Evolutionary conservation across 92 coral and sea anemone genomes (phyloP), one percentile per base, ranked within the genome.

Genomic region (Umimayanthus chanpuru): DNA sequence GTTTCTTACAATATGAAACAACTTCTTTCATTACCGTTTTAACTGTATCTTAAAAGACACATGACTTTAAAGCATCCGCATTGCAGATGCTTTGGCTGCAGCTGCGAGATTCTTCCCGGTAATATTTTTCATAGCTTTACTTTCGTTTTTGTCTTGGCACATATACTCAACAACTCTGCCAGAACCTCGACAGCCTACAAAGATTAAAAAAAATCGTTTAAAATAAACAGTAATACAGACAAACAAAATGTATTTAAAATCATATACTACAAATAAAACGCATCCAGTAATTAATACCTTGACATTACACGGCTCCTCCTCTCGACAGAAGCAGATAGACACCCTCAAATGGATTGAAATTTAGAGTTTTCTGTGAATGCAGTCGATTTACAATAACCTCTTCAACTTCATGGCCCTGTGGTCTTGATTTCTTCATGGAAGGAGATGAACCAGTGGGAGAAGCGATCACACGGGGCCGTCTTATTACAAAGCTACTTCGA

Each of bases 141-240:
- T 65, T 80, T 76, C 91, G 64, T 44, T 44, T 23, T 70, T 26
- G 38, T 82, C 83, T 8, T 30, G 38, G 82, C 88, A 89, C 32
- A 41, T 88, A 74, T 83, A 21, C 47, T 89, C 91, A 6, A 72
- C 78, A 26, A 89, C 88, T 30, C 50, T 82, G 49, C 91, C 90
- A n/a, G 87, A 71, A 9, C 30, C 79, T 29, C 82, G 82, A 55
- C 36, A 89, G 38, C 83, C 88, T 32, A 82, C 73, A 23, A 89
- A 76, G 36, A 55, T 49, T 81, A 71, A 74, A 66, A 66, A 85
- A 47, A 8, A 75, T 71, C 6, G 4, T 43, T 43, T 43, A 43
- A 43, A 43, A 43, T 6, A 43, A 43, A 43, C n/a, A 43, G 6
- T 6, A 43, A 43, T 43, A 43, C 47, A 3, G 47, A 61, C 25